Base-by-base conservation (phyloP, 2,888 invertebrate genomes). In the Argyra leucocephala region DNA sequence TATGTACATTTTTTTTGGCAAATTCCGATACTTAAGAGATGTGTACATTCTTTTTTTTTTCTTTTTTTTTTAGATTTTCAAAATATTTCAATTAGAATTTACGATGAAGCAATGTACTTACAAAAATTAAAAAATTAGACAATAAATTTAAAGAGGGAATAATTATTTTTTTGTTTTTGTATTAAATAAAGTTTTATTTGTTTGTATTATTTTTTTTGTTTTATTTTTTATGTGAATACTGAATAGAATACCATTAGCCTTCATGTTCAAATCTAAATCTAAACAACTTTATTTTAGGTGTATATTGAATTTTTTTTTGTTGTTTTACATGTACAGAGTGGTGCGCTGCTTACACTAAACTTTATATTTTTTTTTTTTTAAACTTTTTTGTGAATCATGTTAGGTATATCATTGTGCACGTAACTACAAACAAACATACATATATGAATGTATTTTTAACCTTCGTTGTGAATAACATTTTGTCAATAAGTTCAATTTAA, bases 171-270 rank as follows among this genome's bases (percentile, higher is more conserved):
- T 48, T 31, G 5, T 31, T 31, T 31, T 31, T 31, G 31, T 31
- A 48, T 12, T 48, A 48, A 48, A n/a, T 18, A 18, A 18, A 48
- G 9, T 48, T 15, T 48, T 48, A n/a, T n/a, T n/a, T n/a, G n/a
- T n/a, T n/a, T 48, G 48, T 48, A 5, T 18, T 48, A 48, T 48
- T 48, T 15, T 48, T 48, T n/a, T n/a, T n/a, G n/a, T n/a, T n/a
- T n/a, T n/a, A n/a, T 48, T 18, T 15, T 48, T 48, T 5, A 48
- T 48, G 48, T 48, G 48, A 48, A n/a, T n/a, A n/a, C n/a, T n/a
- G n/a, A n/a, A n/a, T n/a, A n/a, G n/a, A n/a, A 48, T 48, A 48
- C 48, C 48, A 48, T 48, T 48, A 48, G 48, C 48, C 48, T 48
- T 48, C 48, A 18, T 48, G 15, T 48, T 12, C 48, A 48, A 15